phyloP scores from a whole-genome alignment of 2,888 invertebrate genomes.

The Oscheius onirici region DNA sequence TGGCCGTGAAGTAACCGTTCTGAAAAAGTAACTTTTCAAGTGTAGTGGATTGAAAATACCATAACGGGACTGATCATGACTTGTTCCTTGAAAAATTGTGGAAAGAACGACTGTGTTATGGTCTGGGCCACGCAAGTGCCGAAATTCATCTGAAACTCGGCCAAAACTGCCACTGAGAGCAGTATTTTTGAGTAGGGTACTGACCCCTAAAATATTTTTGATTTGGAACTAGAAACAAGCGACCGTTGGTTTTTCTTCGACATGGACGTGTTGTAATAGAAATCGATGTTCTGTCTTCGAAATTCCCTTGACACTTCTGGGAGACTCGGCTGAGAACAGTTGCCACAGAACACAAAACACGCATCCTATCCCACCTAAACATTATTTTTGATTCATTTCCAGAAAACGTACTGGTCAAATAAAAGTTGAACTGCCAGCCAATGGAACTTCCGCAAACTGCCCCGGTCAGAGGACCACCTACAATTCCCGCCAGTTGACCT shows the following conservation, averaged over 20 bases:
- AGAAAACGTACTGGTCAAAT: not conserved
- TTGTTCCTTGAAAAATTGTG: conserved; percentile 21
- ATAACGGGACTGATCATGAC: conserved; percentile 17
- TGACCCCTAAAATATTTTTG: not conserved
- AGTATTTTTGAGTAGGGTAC: conserved; percentile 9
- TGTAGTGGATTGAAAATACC: not conserved
- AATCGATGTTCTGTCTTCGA: not conserved
- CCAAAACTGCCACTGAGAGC: conserved; percentile 4
- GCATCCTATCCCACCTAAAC: conserved; percentile 5
- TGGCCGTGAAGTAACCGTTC: conserved; percentile 29
- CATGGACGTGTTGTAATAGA: conserved; percentile 27
- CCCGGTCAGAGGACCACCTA: conserved; percentile 19
- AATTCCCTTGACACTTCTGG: conserved; percentile 8
- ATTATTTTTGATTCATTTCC: not conserved
- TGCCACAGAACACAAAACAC: conserved; percentile 17
- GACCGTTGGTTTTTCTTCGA: conserved; percentile 12
- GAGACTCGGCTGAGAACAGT: conserved; percentile 17
- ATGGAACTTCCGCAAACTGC: not conserved
- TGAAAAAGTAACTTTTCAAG: too few relatives aligned
- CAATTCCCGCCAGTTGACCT: conserved; percentile 24
- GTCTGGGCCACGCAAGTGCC: conserved; percentile 6
- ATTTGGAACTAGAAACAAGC: not conserved
- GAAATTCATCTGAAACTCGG: conserved; percentile 14
- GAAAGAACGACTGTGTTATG: conserved; percentile 20
- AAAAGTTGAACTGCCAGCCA: conserved; percentile 20